Base-by-base conservation (phyloP, 1,140 invertebrate species). In the Drosophila oshimai region DNA sequence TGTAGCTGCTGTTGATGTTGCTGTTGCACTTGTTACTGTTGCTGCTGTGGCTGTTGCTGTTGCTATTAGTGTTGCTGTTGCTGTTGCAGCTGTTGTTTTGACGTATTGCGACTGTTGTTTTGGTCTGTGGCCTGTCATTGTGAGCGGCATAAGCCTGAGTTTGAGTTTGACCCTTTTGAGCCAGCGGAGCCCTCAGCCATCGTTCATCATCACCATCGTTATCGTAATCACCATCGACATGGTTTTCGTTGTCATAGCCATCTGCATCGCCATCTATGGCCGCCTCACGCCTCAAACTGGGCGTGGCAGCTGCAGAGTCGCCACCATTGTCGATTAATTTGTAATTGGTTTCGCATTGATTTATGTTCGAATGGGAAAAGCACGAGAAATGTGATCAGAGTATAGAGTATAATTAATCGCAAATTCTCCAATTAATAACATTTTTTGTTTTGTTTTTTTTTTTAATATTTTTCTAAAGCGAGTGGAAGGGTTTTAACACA, bases 301-400 rank as follows among this genome's bases (percentile, higher is more conserved):
- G 70, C 31, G 42, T 51, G 15, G 58, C 58, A 67, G 50, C 70
- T 78, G 58, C 37, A 29, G 28, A 29, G 28, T 51, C 39, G 42
- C 20, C 49, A 4, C 20, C 54, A 74, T 68, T 53, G 18, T 58
- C 37, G 55, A 76, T 80, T 88, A 81, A 81, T 87, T 81, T 71
- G 71, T 68, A 69, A 67, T 73, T 76, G 67, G 54, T 75, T 62
- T 72, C 74, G 51, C 74, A 60, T 29, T 61, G 51, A 58, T 58
- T 76, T 51, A 47, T 80, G 65, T 37, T 36, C 18, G 29, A 22
- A 33, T 22, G 33, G 33, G 17, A 45, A 41, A 6, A 62, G 60
- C 54, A 62, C 54, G 58, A 64, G 61, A 65, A 65, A 65, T 65
- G 57, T 65, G 61, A 65, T 46, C 61, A 65, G 61, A 65, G 61